Evolutionary conservation across 2,113 vertebrate species (phyloP).

Genomic region (Erinaceus europaeus): DNA sequence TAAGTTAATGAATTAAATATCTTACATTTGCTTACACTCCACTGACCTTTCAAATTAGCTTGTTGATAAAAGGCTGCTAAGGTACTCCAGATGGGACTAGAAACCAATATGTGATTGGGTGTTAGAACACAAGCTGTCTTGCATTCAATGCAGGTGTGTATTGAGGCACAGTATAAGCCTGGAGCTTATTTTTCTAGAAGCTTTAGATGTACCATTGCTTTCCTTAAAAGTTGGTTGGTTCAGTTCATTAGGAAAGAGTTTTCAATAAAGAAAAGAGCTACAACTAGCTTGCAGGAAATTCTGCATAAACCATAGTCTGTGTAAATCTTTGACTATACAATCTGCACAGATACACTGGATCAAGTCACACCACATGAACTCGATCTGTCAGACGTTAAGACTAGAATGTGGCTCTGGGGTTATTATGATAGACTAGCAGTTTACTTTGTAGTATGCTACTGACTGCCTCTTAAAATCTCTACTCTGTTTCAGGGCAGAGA

Average conservation of each 20-base stretch:
- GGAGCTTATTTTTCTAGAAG: not conserved
- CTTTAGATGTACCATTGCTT: not conserved
- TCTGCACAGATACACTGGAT: not conserved
- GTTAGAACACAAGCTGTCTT: not conserved
- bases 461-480: not conserved
- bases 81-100: not conserved
- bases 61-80: not conserved
- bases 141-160: not conserved
- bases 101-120: not conserved
- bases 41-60: constrained; percentile 1
- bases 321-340: not conserved
- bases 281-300: not conserved
- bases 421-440: not conserved
- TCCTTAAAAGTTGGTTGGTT: not conserved
- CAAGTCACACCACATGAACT: not conserved
- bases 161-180: not conserved
- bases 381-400: not conserved
- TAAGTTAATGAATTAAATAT: not conserved
- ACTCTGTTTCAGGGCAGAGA: not conserved
- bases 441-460: not conserved
- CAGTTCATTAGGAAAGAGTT: not conserved
- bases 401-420: not conserved
- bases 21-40: not conserved
- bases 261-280: not conserved
- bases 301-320: not conserved